Evolutionary conservation across 2,888 invertebrate species (phyloP), one percentile per base, ranked within the genome.

Genomic region (Agrochola litura): DNA sequence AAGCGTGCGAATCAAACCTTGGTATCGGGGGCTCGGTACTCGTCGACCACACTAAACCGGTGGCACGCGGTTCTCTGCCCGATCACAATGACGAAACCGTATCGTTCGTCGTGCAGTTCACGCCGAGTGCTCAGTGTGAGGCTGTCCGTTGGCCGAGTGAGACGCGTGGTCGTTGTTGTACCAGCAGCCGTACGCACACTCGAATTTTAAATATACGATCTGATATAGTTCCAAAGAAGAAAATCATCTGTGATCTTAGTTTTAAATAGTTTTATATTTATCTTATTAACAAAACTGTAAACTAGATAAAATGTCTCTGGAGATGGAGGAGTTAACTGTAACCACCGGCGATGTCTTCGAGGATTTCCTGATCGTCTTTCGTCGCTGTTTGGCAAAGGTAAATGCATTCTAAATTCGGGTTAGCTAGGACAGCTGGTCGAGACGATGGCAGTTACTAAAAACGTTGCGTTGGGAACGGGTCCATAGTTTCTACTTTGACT

Each of bases 311-410:
- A 97, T 98, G 97, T 97, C 97, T 91, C 94, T 97, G 92, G 98
- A 98, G 91, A 97, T 97, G 92, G 98, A 97, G 93, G 97, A 97
- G 87, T 93, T 97, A 49, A 94, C 97, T 89, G 96, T 97, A 88
- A 93, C 97, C 91, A 97, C 98, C 88, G 98, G 98, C 88, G 98
- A 98, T 94, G 97, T 98, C 89, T 97, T 98, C 94, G 98, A 98
- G 92, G 98, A 98, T 94, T 98, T 98, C 94, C 97, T 98, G 90
- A 94, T 97, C 89, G 97, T 98, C 91, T 98, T 98, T 92, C 97
- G 97, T 87, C 97, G 98, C 90, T 97, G 98, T 91, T 97, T 98
- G 94, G 97, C 97, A 95, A 97, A 97, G 98, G 98, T 98, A 97
- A 96, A 94, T 95, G 94, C 89, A 94, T 91, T 95, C 94, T 94